phyloP scores from a whole-genome alignment of 2,888 invertebrate species.

The Drosophila cognata region DNA sequence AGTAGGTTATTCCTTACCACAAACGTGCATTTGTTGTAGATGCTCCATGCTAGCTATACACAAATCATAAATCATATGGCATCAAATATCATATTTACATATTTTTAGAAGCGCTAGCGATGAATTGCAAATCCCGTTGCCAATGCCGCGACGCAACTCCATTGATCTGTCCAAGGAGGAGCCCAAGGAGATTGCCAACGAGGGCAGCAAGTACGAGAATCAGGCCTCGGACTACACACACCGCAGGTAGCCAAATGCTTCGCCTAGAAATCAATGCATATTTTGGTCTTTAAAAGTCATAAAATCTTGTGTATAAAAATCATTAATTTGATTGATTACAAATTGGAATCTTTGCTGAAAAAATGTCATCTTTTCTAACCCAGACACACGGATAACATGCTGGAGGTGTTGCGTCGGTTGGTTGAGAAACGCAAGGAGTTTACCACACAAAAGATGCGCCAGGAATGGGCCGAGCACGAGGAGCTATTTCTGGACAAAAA shows the following conservation, averaged over 20 bases:
- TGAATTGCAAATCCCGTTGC: conserved; percentile 86
- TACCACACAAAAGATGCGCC: conserved; percentile 84
- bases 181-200: conserved; percentile 82
- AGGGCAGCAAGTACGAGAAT: conserved; percentile 86
- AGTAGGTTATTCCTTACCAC: conserved; percentile 61
- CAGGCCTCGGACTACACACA: conserved; percentile 88
- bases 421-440: conserved; percentile 82
- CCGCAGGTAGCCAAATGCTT: conserved; percentile 81
- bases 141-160: conserved; percentile 87
- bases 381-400: conserved; percentile 87
- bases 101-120: conserved; percentile 84
- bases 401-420: too few species aligned
- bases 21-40: background rate
- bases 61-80: background rate
- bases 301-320: background rate
- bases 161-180: conserved; percentile 87
- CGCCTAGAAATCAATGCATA: background rate
- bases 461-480: conserved; percentile 85
- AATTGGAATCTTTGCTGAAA: background rate
- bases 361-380: background rate
- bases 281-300: background rate
- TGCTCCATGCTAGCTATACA: conserved; percentile 21
- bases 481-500: conserved; percentile 83
- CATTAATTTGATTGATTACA: background rate
- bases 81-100: conserved; percentile 31